These are phyloP conservation scores for Prosopocoilus inquinatus DNA, from an alignment of 2,888 invertebrate genomes.

Conservation along the genomic window DNA sequence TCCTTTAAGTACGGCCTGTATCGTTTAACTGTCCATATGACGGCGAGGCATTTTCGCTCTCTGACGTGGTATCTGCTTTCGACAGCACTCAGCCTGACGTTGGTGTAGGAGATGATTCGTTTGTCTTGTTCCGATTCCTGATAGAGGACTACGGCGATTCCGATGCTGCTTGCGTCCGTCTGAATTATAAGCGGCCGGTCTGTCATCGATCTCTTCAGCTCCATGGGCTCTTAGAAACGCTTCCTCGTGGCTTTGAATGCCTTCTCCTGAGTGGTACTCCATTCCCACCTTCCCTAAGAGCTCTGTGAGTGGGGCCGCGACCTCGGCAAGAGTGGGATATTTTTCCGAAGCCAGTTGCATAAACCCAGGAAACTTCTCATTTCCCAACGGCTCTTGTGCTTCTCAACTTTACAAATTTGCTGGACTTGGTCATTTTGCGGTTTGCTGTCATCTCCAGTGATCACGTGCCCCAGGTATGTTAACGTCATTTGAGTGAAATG, in stretches of 20 bases:
- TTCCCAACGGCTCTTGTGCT: conserved; percentile 16
- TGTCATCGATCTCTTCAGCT: conserved; percentile 5
- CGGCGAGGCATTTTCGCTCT: conserved; percentile 31
- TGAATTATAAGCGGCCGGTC: conserved; percentile 18
- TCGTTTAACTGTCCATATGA: conserved; percentile 29
- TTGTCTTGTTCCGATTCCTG: conserved; percentile 17
- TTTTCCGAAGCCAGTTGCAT: conserved; percentile 22
- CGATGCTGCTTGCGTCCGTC: conserved; percentile 28
- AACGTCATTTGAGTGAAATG: conserved; percentile 14
- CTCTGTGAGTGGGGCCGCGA: conserved; percentile 1
- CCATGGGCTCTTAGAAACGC: conserved; percentile 8
- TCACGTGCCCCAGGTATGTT: conserved; percentile 19
- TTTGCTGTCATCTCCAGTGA: conserved; percentile 15
- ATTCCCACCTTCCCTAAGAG: conserved; percentile 4
- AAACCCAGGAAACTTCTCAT: conserved; percentile 24
- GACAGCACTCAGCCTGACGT: conserved; percentile 17
- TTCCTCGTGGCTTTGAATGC: conserved; percentile 21
- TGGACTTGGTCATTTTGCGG: conserved; percentile 20
- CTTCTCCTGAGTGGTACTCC: conserved; percentile 15
- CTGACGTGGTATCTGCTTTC: conserved; percentile 29
- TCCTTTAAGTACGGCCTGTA: conserved; percentile 30
- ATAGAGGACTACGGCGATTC: conserved; percentile 30
- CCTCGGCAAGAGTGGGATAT: conserved; percentile 6
- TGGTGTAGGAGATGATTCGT: conserved; percentile 26
- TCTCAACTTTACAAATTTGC: conserved; percentile 3